phyloP scores from a whole-genome alignment of 2,113 vertebrate species.

The Columbina picui region DNA sequence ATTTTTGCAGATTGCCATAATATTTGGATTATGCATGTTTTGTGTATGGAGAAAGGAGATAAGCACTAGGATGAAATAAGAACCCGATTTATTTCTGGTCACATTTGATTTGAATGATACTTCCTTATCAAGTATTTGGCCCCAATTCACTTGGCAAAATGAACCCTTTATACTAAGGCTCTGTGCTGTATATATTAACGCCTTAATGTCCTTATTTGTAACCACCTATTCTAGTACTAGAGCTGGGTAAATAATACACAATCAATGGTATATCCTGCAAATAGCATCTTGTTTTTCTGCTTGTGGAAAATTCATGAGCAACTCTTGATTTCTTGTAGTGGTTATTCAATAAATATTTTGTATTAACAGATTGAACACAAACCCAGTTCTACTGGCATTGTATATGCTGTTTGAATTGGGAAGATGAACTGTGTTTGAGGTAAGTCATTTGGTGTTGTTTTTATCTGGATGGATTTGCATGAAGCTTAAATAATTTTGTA shows the following conservation, averaged over 20 bases:
- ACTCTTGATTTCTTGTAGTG: neutral
- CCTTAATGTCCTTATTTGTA: neutral
- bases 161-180: neutral
- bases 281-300: neutral
- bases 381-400: neutral
- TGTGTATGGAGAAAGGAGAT: neutral
- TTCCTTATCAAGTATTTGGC: neutral
- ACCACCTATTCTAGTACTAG: neutral
- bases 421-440: neutral
- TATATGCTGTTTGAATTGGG: neutral
- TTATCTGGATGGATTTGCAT: accelerated
- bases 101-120: neutral
- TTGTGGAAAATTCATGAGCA: neutral
- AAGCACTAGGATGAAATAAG: neutral
- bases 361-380: neutral
- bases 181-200: neutral
- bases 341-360: neutral
- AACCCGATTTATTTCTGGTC: neutral
- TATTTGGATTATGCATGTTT: neutral
- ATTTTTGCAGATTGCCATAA: neutral
- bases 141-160: neutral
- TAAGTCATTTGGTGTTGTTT: neutral
- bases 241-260: neutral
- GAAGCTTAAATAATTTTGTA: neutral
- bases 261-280: neutral